Base-by-base conservation (phyloP, 2,888 invertebrate genomes). In the Drosophila birchii region DNA sequence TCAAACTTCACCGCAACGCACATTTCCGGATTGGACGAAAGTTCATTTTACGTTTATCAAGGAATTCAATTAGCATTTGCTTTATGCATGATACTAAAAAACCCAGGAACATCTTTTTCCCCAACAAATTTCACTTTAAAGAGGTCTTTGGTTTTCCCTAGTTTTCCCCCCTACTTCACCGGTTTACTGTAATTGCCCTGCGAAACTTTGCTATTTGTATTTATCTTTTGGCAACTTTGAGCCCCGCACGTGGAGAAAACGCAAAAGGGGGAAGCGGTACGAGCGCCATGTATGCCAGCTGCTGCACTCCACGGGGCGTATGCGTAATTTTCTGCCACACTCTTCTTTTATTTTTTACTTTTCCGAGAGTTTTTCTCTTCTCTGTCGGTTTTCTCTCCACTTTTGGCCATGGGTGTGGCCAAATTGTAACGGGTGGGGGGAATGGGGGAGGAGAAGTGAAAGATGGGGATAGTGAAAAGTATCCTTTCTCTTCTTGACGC, bases 21-120 rank as follows among this genome's bases (percentile, higher is more conserved):
- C 56, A 63, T 73, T 73, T 55, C 47, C 63, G 60, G 51, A 44
- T 34, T 39, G 53, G 32, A 45, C 29, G 41, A 66, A 70, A 81
- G 64, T 77, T 72, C 69, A 47, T 77, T 81, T 81, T 55, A 18
- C 62, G 49, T 70, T 63, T 64, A 84, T 73, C 75, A 66, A 55
- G 72, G 68, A 87, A 87, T 81, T 87, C 86, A 87, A 87, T 89
- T 89, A 87, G 78, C 75, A 79, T 78, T 76, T 89, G 78, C 70
- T 69, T 88, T 86, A 88, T 88, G 74, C 78, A 88, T 86, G 78
- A 80, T 74, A 71, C 53, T 82, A 73, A 73, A 60, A 75, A 43
- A 54, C 74, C 41, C 32, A 32, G 44, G n/a, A 34, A 41, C 47
- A 66, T 64, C 66, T 32, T 20, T 36, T 18, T 23, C 67, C 44